Evolutionary conservation across 2,113 vertebrate species (phyloP), one percentile per base, ranked within the genome.

Genomic region (Serilophus lunatus): DNA sequence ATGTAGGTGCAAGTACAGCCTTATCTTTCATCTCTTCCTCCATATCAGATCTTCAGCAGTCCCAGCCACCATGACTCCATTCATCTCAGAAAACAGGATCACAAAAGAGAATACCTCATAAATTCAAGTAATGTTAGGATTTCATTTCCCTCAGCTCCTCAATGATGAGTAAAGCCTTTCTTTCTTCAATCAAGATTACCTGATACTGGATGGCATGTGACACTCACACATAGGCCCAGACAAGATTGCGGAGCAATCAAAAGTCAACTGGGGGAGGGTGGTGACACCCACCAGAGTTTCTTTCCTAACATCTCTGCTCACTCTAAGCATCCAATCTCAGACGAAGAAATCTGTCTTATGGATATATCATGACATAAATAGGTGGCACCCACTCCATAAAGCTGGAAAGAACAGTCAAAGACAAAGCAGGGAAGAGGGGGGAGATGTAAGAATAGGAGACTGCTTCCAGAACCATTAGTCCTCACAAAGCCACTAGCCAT

Each of bases 151-250:
- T 31, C 68, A 66, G 50, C 33, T 82, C 0, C 0, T 47, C 44
- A 88, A 94, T 40, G 38, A 92, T 1, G 19, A 86, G 82, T 54
- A 78, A 96, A 96, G 38, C 28, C 50, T 18, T n/a, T 10, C 93
- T 84, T 92, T 96, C 81, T 95, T 94, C 84, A 80, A 22, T 94
- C 86, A 82, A 88, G 88, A 93, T 82, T 86, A 71, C 51, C 69
- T 66, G 90, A 90, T 66, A 91, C 24, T 33, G 49, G 61, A 65
- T 76, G 2, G 0, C 38, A 50, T 44, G 51, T 56, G 78, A 79
- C 60, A 57, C 18, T 63, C 66, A 65, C 56, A 33, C 0, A 0
- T 17, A 29, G 9, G 59, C 57, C 38, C 40, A n/a, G 47, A 63
- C 36, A 54, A 35, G 33, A 66, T 40, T 13, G 65, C 69, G 0